phyloP scores from a whole-genome alignment of 2,797 vertebrate genomes.

The Avahi laniger region DNA sequence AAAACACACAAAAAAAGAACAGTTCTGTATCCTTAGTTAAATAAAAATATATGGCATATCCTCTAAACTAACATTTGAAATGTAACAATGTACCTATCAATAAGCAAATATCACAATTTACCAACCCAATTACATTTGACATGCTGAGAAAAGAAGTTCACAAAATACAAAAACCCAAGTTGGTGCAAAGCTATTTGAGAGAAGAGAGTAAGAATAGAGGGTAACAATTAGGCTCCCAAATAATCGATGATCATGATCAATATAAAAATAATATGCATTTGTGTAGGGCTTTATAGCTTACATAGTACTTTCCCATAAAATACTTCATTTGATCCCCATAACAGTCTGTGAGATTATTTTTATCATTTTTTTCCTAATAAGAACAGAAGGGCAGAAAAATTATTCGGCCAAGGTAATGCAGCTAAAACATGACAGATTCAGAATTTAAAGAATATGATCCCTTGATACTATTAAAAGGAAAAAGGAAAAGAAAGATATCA shows the following conservation, averaged over 20 bases:
- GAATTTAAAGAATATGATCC: background rate
- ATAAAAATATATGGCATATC: background rate
- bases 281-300: background rate
- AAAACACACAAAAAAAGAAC: background rate
- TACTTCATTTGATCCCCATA: background rate
- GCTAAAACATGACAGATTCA: background rate
- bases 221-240: background rate
- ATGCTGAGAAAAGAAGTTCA: background rate
- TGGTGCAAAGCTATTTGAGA: background rate
- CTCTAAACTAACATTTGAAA: background rate
- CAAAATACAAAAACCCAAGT: background rate
- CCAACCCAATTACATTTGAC: background rate
- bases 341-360: background rate
- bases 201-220: background rate
- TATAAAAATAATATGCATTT: background rate
- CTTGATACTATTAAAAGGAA: background rate
- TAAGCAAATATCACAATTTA: background rate
- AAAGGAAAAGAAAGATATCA: background rate
- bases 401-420: background rate
- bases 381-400: background rate
- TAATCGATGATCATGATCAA: background rate
- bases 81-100: background rate
- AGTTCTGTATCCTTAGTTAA: background rate
- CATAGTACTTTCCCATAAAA: background rate
- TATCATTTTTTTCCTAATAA: background rate